These are phyloP conservation scores for Mythimna lalbum DNA, from an alignment of 2,888 invertebrate genomes.

Conservation along the genomic window DNA sequence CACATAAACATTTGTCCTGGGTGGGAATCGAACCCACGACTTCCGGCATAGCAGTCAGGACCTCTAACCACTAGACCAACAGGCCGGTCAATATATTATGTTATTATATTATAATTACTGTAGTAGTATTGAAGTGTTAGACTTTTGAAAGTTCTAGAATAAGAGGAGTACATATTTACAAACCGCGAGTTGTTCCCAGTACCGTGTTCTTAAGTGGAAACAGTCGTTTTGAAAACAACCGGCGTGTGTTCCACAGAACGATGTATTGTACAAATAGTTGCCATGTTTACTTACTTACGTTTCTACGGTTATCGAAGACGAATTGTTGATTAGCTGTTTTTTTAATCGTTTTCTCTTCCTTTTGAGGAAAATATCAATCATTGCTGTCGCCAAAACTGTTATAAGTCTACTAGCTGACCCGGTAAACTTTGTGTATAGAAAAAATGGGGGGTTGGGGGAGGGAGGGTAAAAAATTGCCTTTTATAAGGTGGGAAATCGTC, in stretches of 20 bases:
- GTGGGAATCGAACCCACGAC: too few species aligned
- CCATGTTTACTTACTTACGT: conserved; percentile 59
- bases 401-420: background rate
- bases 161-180: conserved; percentile 73
- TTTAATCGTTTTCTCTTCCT: background rate
- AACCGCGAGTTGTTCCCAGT: conserved; percentile 73
- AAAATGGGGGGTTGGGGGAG: too few species aligned
- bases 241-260: conserved; percentile 74
- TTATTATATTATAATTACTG: too few species aligned
- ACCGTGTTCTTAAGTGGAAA: conserved; percentile 77
- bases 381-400: background rate
- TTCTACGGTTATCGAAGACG: conserved; percentile 36
- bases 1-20: too few species aligned
- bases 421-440: too few species aligned
- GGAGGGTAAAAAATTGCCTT: too few species aligned
- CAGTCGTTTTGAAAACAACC: conserved; percentile 82
- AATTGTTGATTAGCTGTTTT: conserved; percentile 26
- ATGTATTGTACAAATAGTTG: conserved; percentile 71
- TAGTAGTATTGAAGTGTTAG: conserved; percentile 31
- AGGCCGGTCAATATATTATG: too few species aligned
- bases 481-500: too few species aligned
- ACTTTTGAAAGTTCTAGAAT: conserved; percentile 62
- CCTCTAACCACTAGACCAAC: too few species aligned
- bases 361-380: conserved; percentile 21
- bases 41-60: too few species aligned